Conservation (phyloP, 92 coral and sea anemone species). For the Nematostella vectensis region DNA sequence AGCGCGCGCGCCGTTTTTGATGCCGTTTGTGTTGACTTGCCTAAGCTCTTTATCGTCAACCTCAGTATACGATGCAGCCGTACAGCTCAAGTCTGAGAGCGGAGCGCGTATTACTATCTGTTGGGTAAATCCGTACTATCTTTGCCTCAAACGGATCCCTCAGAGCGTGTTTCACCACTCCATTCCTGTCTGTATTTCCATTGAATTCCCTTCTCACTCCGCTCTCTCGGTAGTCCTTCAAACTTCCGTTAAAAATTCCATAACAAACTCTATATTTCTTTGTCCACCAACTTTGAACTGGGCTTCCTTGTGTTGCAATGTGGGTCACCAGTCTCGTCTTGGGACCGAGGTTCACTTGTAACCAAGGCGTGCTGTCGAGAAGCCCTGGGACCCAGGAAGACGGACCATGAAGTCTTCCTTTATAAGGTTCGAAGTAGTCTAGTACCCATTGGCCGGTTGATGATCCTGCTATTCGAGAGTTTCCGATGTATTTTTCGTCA, state of each 20-base stretch:
- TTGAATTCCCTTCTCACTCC: slow-evolving; percentile 16
- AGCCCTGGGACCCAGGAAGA: slow-evolving; percentile 49
- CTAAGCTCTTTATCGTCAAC: too few relatives aligned
- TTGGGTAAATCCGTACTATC: slow-evolving; percentile 29
- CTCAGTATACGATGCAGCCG: slow-evolving; percentile 41
- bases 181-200: slow-evolving; percentile 44
- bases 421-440: slow-evolving; percentile 12
- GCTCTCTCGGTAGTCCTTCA: slow-evolving; percentile 2
- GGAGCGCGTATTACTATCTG: slow-evolving; percentile 16
- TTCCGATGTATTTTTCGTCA: slow-evolving; percentile 27
- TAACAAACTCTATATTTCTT: slow-evolving; percentile 10
- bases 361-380: slow-evolving; percentile 40
- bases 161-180: slow-evolving; percentile 37
- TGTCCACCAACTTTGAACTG: slow-evolving; percentile 39
- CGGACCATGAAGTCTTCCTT: slow-evolving; percentile 23
- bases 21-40: too few relatives aligned
- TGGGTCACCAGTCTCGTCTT: slow-evolving; percentile 38
- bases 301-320: slow-evolving; percentile 68
- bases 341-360: slow-evolving; percentile 46
- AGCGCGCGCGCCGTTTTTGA: too few relatives aligned
- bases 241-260: neutral
- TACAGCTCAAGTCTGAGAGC: slow-evolving; percentile 62
- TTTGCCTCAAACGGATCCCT: slow-evolving; percentile 33
- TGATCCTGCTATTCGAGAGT: slow-evolving; percentile 44
- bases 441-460: slow-evolving; percentile 54